A percentile compares a stretch with the other conserved stretches of the same genome.
Conservation (phyloP, 2,113 vertebrate genomes). For the Oceanites oceanicus region DNA sequence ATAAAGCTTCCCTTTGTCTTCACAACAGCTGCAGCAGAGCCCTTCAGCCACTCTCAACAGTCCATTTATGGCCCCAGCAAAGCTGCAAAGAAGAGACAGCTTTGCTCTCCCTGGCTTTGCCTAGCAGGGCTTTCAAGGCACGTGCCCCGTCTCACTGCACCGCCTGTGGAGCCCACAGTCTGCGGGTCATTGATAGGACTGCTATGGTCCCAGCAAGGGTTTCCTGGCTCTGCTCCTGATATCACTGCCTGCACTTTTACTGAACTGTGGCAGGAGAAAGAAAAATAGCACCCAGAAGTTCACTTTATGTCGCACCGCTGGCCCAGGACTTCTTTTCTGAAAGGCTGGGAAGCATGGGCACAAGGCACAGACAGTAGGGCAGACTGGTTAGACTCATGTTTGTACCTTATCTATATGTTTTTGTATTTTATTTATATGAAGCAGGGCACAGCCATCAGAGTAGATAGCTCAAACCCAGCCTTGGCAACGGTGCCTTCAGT, state of each 20-base stretch:
- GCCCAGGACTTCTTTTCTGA: neutral
- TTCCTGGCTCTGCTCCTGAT: neutral
- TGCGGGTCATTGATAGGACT: neutral
- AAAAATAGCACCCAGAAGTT: neutral
- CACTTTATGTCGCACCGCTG: neutral
- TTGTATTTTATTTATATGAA: neutral
- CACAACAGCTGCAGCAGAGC: neutral
- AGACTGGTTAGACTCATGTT: neutral
- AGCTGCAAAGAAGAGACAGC: neutral
- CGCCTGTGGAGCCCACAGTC: rapidly evolving
- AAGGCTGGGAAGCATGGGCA: neutral
- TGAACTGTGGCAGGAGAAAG: neutral
- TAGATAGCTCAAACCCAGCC: neutral
- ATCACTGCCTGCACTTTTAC: neutral
- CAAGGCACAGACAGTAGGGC: neutral
- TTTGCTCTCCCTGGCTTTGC: neutral
- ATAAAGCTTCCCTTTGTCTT: slow-evolving; percentile 24
- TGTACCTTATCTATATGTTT: neutral
- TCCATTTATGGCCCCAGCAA: neutral
- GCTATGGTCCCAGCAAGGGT: neutral
- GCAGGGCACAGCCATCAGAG: neutral
- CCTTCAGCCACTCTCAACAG: neutral
- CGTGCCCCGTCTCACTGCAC: neutral
- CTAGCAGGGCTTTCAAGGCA: neutral
- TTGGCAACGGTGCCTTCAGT: neutral